A percentile compares a stretch with the other conserved stretches of the same genome.
Conservation (phyloP, 2,888 invertebrate genomes). For the Fragum fragum region DNA sequence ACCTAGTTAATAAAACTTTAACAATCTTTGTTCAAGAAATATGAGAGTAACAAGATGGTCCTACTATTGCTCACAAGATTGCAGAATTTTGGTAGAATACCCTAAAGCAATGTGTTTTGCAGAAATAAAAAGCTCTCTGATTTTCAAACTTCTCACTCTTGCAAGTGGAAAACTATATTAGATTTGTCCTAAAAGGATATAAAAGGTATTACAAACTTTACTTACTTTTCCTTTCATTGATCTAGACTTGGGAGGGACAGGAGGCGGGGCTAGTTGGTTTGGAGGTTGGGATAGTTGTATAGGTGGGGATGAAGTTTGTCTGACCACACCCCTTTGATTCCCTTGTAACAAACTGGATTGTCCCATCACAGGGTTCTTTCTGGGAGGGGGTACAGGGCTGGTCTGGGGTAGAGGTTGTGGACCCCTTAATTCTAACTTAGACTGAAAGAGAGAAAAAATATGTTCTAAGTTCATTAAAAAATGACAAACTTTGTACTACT, state of each 20-base stretch:
- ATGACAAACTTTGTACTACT: too few relatives aligned
- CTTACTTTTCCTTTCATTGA: slow-evolving; percentile 20
- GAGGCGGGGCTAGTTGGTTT: slow-evolving; percentile 39
- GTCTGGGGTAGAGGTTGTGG: slow-evolving; percentile 47
- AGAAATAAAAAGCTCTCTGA: too few relatives aligned
- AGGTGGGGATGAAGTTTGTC: slow-evolving; percentile 38
- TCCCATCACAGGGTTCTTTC: slow-evolving; percentile 74
- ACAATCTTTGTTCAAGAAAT: too few relatives aligned
- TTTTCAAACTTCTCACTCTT: too few relatives aligned
- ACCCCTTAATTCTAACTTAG: slow-evolving; percentile 39
- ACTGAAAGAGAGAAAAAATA: slow-evolving; percentile 1
- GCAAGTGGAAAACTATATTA: too few relatives aligned
- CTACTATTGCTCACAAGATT: too few relatives aligned
- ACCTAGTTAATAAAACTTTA: too few relatives aligned
- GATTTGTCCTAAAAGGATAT: too few relatives aligned
- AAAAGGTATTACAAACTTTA: neutral
- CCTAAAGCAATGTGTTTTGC: too few relatives aligned
- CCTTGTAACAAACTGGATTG: slow-evolving; percentile 64
- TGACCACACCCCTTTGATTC: slow-evolving; percentile 34
- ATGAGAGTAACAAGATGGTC: too few relatives aligned
- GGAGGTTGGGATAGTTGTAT: slow-evolving; percentile 51
- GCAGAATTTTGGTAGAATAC: too few relatives aligned
- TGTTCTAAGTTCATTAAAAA: too few relatives aligned
- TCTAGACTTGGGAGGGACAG: slow-evolving; percentile 49
- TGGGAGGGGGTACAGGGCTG: slow-evolving; percentile 44